Evolutionary conservation across 1,140 invertebrate genomes (phyloP), one percentile per base, ranked within the genome.

Genomic region (Cylas formicarius): DNA sequence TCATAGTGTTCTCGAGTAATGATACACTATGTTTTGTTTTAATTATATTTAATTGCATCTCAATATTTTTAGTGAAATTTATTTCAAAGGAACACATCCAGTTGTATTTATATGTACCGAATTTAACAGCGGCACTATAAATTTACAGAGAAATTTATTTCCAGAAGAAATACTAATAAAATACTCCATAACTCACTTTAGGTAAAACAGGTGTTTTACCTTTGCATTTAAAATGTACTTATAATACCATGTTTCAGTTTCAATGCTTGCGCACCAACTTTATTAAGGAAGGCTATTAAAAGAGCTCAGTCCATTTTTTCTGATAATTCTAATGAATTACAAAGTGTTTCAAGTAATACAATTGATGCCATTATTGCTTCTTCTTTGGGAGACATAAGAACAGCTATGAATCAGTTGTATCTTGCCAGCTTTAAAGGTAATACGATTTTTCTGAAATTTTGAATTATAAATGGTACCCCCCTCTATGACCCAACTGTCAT

Each of bases 61-160:
- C 36, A 60, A 58, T 53, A 49, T 35, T 72, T 75, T 41, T 52
- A 83, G 79, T 36, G 72, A 75, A 49, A 83, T 78, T 53, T 70
- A 65, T 54, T 71, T 65, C 35, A 70, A 73, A 48, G 78, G 75
- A n/a, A 77, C 71, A 58, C 76, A 76, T 32, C 80, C 82, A 10
- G 61, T 85, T 37, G 69, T 85, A 7, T 84, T 86, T 55, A 73
- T 85, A 44, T 78, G 74, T 55, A 78, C 81, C 14, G 82, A 85
- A 56, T 67, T 70, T 18, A 73, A 73, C 53, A 72, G 68, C 32
- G 75, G 74, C 21, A 70, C 64, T 23, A 64, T 80, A 17, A 77
- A 78, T 57, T 71, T 75, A 16, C 59, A 72, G 36, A 71, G 73
- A 35, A 77, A 72, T 46, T 60, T 86, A 14, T 85, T 86, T 63